Evolutionary conservation across 2,888 invertebrate species (phyloP).

Genomic region (Stramonita haemastoma): DNA sequence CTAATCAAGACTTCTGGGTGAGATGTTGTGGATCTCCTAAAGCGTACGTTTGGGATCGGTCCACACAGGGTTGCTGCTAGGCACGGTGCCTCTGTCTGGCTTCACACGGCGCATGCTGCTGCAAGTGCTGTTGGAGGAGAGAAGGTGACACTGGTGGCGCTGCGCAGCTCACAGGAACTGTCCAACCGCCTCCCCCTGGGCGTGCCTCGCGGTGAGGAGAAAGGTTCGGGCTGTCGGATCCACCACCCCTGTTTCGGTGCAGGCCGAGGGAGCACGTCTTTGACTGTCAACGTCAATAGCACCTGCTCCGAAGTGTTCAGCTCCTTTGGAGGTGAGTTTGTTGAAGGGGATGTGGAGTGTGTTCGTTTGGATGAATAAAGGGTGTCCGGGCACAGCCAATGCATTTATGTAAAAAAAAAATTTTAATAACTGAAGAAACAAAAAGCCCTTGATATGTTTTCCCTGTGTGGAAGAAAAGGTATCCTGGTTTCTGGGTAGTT

Average conservation of each 20-base stretch:
- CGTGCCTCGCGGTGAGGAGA: constrained; percentile 8
- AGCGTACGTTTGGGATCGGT: too few relatives aligned
- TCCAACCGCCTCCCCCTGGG: constrained; percentile 58
- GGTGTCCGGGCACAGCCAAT: too few relatives aligned
- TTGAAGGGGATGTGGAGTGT: not conserved
- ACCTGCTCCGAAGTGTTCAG: constrained; percentile 86
- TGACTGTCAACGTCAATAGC: constrained; percentile 86
- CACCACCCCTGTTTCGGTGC: constrained; percentile 86
- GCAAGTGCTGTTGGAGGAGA: constrained; percentile 92
- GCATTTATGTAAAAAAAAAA: too few relatives aligned
- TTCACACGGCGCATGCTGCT: constrained; percentile 91
- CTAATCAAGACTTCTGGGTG: too few relatives aligned
- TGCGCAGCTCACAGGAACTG: constrained; percentile 74
- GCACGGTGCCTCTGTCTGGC: constrained; percentile 82
- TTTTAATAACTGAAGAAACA: too few relatives aligned
- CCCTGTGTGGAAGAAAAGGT: too few relatives aligned
- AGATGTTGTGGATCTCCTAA: too few relatives aligned
- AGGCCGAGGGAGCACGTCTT: constrained; percentile 85
- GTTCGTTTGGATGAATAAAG: too few relatives aligned
- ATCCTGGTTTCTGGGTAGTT: too few relatives aligned
- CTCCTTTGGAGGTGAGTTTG: constrained; percentile 77
- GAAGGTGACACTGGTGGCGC: constrained; percentile 85
- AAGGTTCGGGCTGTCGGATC: constrained; percentile 52
- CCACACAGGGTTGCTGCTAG: constrained; percentile 52
- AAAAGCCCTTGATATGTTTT: too few relatives aligned